phyloP scores from a whole-genome alignment of 2,113 vertebrate genomes.

The Loxodonta africana region DNA sequence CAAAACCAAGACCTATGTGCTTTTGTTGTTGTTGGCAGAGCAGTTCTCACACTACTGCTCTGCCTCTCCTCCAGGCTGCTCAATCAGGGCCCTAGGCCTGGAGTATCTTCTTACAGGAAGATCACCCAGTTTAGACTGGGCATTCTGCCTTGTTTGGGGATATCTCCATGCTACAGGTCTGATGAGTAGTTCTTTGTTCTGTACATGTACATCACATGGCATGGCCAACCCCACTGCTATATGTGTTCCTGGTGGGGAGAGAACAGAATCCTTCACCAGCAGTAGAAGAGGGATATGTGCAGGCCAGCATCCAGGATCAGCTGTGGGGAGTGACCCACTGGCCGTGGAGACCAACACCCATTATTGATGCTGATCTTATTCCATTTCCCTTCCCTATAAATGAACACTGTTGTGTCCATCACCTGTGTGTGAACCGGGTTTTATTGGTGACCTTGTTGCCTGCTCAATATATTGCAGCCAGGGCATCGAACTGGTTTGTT shows the following conservation, averaged over 20 bases:
- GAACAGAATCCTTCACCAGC: background rate
- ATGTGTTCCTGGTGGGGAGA: background rate
- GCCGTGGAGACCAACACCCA: no score
- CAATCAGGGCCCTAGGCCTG: background rate
- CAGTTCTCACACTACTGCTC: background rate
- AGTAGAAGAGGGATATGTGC: background rate
- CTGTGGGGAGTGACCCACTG: background rate
- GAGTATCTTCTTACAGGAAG: background rate
- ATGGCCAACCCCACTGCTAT: background rate
- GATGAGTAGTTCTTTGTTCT: no score
- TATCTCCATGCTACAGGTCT: background rate
- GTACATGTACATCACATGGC: no score
- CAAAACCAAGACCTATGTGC: background rate
- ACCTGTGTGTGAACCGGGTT: background rate
- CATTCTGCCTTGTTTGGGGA: background rate
- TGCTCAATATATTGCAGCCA: background rate
- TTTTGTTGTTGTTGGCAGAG: background rate
- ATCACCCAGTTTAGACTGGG: background rate
- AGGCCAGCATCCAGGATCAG: background rate
- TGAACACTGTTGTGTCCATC: background rate
- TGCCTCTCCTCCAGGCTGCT: background rate
- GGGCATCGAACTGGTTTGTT: no score
- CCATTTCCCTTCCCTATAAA: background rate
- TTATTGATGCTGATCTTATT: background rate
- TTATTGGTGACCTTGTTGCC: background rate